Base-by-base conservation (phyloP, 2,797 vertebrate species). In the Lepidocolaptes lacrymiger region DNA sequence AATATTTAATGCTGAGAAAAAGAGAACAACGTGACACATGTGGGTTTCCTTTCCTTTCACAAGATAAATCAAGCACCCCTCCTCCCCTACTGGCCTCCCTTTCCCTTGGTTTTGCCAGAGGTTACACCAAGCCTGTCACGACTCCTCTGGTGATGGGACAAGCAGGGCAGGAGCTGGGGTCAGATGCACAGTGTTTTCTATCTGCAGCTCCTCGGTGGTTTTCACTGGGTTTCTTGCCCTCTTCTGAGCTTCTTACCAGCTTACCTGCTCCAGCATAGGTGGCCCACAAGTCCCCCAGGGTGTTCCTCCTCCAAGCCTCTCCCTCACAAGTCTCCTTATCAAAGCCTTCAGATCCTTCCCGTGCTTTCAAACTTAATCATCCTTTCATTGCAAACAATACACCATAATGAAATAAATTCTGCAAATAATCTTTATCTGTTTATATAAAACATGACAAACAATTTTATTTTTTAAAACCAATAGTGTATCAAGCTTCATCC, bases 81-180 rank as follows among this genome's bases (percentile, higher is more conserved):
- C 24, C 41, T 62, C 13, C 19, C 19, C 21, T 77, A 37, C 13
- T 64, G 44, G 16, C 11, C 74, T 71, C 63, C 16, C 4, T 49
- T 88, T n/a, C 36, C 22, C 41, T 41, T 51, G 39, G 39, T 88
- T 88, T 75, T 75, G 30, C 28, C 21, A 24, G 18, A 32, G 52
- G 23, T 24, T 52, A 21, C 62, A 74, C 2, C 0, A 11, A 74
- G 18, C 39, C 61, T 0, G 0, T 12, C 67, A 39, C 72, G 74
- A 1, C 18, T 44, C 39, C 49, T 78, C 4, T 46, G 41, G 30
- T n/a, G 41, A 64, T 22, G 30, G 44, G 62, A 52, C 19, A 12
- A 34, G 56, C 39, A 85, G 39, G 20, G 14, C 56, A 59, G 62
- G 13, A 78, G 66, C 26, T 55, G 36, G 32, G 17, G 22, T 15